Conservation (phyloP, 2,113 vertebrate genomes). For the Pseudorhombus dupliciocellatus region DNA sequence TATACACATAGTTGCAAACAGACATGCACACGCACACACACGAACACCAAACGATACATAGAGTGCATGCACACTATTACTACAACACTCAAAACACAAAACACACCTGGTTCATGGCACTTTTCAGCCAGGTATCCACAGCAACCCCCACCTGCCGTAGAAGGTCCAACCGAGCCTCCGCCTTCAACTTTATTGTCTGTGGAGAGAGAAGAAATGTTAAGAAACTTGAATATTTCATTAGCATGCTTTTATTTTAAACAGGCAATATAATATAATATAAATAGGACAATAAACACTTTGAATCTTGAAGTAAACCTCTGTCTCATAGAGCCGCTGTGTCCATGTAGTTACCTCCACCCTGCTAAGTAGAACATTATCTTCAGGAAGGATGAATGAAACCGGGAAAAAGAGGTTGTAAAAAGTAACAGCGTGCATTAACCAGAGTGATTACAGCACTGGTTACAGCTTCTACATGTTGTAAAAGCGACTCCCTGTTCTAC, state of each 20-base stretch:
- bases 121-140: slow-evolving; percentile 97
- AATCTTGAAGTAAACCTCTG: too few species aligned
- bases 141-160: slow-evolving; percentile 96
- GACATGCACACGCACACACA: background rate
- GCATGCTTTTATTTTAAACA: background rate
- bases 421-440: too few species aligned
- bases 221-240: background rate
- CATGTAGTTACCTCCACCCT: too few species aligned
- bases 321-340: too few species aligned
- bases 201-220: slow-evolving; percentile 20
- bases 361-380: too few species aligned
- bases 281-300: too few species aligned
- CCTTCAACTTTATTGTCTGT: slow-evolving; percentile 95
- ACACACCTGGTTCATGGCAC: slow-evolving; percentile 93
- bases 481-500: too few species aligned
- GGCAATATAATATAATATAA: too few species aligned
- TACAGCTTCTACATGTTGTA: too few species aligned
- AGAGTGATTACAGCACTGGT: too few species aligned
- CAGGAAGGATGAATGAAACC: too few species aligned
- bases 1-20: slow-evolving; percentile 31
- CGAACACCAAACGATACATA: slow-evolving; percentile 1
- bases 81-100: slow-evolving; percentile 1
- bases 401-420: too few species aligned
- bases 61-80: background rate
- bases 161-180: slow-evolving; percentile 93